Percentiles rank a stretch among this genome's conserved stretches.
Conservation (phyloP, 2,888 invertebrate species). For the Dermolepida albohirtum region DNA sequence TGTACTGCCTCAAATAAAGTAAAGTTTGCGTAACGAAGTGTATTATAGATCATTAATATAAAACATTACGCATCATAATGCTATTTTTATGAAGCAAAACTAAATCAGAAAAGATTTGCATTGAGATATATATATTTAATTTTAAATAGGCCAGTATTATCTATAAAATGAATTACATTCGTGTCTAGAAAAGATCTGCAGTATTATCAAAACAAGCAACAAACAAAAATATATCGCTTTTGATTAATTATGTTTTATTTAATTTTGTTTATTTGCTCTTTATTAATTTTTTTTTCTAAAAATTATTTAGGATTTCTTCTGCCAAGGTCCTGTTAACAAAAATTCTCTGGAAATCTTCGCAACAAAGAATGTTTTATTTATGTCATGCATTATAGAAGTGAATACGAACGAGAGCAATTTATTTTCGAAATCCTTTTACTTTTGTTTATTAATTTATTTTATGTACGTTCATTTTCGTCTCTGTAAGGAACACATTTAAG, state of each 20-base stretch:
- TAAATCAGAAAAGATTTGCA: too few relatives aligned
- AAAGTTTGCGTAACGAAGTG: too few relatives aligned
- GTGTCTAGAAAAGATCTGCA: too few relatives aligned
- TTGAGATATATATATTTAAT: too few relatives aligned
- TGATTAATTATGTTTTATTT: background rate
- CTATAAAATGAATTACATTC: too few relatives aligned
- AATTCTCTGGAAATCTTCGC: constrained; percentile 22
- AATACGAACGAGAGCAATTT: constrained; percentile 7
- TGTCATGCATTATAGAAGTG: background rate
- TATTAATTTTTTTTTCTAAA: constrained; percentile 34
- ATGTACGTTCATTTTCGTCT: background rate
- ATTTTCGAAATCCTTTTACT: constrained; percentile 7
- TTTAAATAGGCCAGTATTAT: too few relatives aligned
- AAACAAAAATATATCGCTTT: background rate
- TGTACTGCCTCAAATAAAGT: too few relatives aligned
- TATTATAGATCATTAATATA: too few relatives aligned
- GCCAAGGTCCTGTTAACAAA: constrained; percentile 16
- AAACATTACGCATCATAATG: too few relatives aligned
- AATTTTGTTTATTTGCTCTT: constrained; percentile 5
- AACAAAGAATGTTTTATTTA: constrained; percentile 13
- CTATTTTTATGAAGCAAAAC: too few relatives aligned
- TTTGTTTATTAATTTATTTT: constrained; percentile 25
- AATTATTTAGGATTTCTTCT: constrained; percentile 30
- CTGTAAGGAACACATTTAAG: constrained; percentile 26
- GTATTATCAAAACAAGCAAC: too few relatives aligned